Conservation (phyloP, 2,797 vertebrate genomes). For the Vireo griseus region DNA sequence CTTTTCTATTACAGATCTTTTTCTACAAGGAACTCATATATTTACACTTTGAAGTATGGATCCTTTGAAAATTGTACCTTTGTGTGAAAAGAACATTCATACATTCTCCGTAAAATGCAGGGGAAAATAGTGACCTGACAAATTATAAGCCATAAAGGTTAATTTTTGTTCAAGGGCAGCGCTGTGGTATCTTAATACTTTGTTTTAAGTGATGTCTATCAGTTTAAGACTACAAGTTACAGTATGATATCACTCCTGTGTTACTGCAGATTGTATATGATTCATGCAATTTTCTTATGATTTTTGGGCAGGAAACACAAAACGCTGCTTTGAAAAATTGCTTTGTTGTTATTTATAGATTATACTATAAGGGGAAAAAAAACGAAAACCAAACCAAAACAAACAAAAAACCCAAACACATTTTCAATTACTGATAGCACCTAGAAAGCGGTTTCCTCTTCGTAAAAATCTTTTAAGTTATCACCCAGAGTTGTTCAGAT, state of each 20-base stretch:
- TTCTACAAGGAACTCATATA: neutral
- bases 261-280: neutral
- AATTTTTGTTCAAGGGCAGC: neutral
- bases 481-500: fast-evolving
- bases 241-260: neutral
- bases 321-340: neutral
- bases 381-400: neutral
- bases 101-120: neutral
- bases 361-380: neutral
- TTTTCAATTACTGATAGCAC: neutral
- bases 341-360: neutral
- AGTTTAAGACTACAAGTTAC: neutral
- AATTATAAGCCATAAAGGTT: neutral
- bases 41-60: neutral
- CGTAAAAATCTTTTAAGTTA: neutral
- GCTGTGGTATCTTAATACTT: neutral
- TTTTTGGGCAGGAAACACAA: neutral
- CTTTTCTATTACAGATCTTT: neutral
- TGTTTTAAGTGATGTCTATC: neutral
- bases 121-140: neutral
- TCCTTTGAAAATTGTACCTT: neutral
- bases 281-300: neutral
- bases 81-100: neutral
- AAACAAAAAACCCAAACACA: neutral
- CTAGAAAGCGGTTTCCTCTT: neutral